Evolutionary conservation across 2,113 vertebrate species (phyloP), one percentile per base, ranked within the genome.

Genomic region (Oceanodroma tethys): DNA sequence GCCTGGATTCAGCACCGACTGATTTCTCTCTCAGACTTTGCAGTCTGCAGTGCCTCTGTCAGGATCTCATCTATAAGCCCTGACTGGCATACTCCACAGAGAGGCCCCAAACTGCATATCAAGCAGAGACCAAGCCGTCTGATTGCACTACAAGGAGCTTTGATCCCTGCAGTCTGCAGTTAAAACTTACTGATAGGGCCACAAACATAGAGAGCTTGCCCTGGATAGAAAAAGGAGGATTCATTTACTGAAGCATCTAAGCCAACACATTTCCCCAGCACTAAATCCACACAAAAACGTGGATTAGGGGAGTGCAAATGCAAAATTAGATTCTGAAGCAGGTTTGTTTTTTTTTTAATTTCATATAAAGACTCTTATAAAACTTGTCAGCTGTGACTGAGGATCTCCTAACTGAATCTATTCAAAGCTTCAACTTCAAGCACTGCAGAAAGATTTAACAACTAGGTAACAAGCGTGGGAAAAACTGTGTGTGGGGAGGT

Each of bases 381-480:
- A 96, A 95, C 84, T 81, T 91, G 86, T 95, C 88, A 95, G 53
- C 86, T 89, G 42, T 80, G 81, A 91, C 70, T 72, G 93, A 91
- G 89, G 81, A 94, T 79, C 95, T 95, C 88, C 79, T 91, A 82
- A 95, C 62, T 91, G 58, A 18, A 73, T 91, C 95, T 94, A 90
- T 94, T 95, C 89, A 95, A 93, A 96, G 91, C n/a, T 27, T 86
- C 58, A 73, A 8, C 62, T 95, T 91, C 84, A 76, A 96, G 91
- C 81, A 63, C 32, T 7, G 10, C 78, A 94, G 84, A 93, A 70
- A 93, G 87, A 94, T 94, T 96, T 95, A 95, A 95, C 94, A 96
- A 21, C 93, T 93, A 95, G 81, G 95, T 94, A 96, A 72, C 23
- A 9, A 76, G 94, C 4, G 60, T 80, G 70, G 84, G 95, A 66